These are phyloP conservation scores for Panthera leo DNA, from an alignment of 2,113 vertebrate species.

Conservation along the genomic window DNA sequence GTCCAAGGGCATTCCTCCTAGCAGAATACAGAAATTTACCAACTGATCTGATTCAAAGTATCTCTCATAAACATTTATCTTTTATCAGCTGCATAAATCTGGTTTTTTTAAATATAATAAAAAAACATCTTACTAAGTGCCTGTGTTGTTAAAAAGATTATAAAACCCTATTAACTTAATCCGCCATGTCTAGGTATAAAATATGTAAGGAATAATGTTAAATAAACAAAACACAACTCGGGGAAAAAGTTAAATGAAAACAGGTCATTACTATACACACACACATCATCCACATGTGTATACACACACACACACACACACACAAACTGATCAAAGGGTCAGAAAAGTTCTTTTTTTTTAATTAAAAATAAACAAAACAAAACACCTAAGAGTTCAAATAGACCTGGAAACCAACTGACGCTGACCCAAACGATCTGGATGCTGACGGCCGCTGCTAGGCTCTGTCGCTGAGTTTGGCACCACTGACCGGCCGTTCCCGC, in stretches of 20 bases:
- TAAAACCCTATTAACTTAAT: not conserved
- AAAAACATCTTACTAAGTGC: not conserved
- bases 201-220: slow-evolving; percentile 4
- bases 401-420: not conserved
- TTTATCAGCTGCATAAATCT: not conserved
- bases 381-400: not conserved
- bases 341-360: not conserved
- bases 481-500: not conserved
- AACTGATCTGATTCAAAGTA: not conserved
- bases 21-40: not conserved
- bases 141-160: slow-evolving; percentile 31
- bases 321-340: not conserved
- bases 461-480: not conserved
- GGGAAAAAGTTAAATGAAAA: not conserved
- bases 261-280: not conserved
- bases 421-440: not conserved
- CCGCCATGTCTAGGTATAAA: not conserved
- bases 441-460: not conserved
- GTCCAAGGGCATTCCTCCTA: not conserved
- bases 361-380: not conserved
- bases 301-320: not conserved
- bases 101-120: slow-evolving; percentile 9
- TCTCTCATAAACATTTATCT: not conserved
- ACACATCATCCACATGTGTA: not conserved
- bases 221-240: slow-evolving; percentile 21